Evolutionary conservation across 2,888 invertebrate genomes (phyloP), one percentile per base, ranked within the genome.

Genomic region (Eupithecia abbreviata): DNA sequence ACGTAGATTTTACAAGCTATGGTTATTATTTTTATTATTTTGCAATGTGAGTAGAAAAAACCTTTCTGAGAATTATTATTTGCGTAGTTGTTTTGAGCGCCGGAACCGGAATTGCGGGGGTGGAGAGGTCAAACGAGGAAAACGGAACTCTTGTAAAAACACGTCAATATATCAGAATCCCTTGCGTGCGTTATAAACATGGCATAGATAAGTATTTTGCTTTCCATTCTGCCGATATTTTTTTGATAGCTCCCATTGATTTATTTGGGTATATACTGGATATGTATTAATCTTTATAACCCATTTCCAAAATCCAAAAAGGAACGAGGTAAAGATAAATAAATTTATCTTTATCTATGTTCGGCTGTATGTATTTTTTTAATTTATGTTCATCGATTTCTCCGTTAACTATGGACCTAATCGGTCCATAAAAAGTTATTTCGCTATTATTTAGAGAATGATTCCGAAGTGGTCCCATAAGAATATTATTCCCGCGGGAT

Each of bases 31-130:
- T 73, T 83, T 80, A 51, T 82, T 49, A 80, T 82, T 67, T 66
- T 84, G 62, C 78, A 80, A 81, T 78, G 84, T 84, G 74, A 82
- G 83, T 81, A 78, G 62, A 69, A 66, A 58, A 30, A 30, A 62
- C 62, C 62, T 62, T 62, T 62, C 62, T 62, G 18, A 30, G 62
- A 62, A 62, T 65, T 66, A 62, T 65, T 66, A 67, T 67, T 67
- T 66, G 66, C 49, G 62, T 77, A 71, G 71, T 77, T 79, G 75
- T 73, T 75, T 77, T 68, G 71, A 75, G 75, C 68, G 73, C 18
- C 66, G 71, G 75, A 68, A 68, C 45, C 72, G 67, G 75, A 58
- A 67, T 62, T 72, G 66, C 73, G 70, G 70, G 70, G 74, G 72
- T 58, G 66, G 71, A 55, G 69, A 18, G 76, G 72, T 76, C 65